Conservation (phyloP, 2,888 invertebrate genomes). For the Terebella lapidaria region DNA sequence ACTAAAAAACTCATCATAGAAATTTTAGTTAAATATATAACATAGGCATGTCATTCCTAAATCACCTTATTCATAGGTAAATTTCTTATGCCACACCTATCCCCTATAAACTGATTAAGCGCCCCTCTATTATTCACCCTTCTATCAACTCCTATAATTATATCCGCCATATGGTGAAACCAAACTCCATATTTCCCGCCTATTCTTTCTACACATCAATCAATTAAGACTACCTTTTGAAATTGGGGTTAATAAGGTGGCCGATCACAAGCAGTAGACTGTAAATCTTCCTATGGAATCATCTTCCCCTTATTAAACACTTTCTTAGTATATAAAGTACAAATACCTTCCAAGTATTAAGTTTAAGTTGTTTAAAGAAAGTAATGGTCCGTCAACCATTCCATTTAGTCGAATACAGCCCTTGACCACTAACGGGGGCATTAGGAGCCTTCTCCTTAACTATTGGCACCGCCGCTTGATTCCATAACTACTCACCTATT, state of each 20-base stretch:
- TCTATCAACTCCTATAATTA: constrained; percentile 4
- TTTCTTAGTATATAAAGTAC: constrained; percentile 20
- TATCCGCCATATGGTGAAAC: constrained; percentile 18
- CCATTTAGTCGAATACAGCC: constrained; percentile 32
- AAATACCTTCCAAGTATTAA: constrained; percentile 24
- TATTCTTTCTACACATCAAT: no score
- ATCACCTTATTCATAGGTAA: constrained; percentile 57
- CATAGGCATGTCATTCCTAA: constrained; percentile 67
- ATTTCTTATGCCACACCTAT: constrained; percentile 69
- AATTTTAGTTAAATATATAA: constrained; percentile 49
- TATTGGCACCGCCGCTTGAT: constrained; percentile 27
- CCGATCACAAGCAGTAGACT: constrained; percentile 23
- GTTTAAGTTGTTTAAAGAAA: constrained; percentile 10
- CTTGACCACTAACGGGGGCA: constrained; percentile 33
- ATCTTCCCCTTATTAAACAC: not conserved
- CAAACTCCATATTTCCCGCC: not conserved
- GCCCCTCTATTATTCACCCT: constrained; percentile 12
- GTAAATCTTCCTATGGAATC: constrained; percentile 21
- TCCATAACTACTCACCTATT: constrained; percentile 18
- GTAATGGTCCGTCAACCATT: constrained; percentile 27
- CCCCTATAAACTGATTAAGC: constrained; percentile 58
- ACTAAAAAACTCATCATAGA: constrained; percentile 10
- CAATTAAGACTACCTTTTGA: constrained; percentile 7
- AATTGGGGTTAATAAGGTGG: constrained; percentile 22
- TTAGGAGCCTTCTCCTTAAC: constrained; percentile 29